Evolutionary conservation across 2,797 vertebrate genomes (phyloP).

Genomic region (Peromyscus nudipes): DNA sequence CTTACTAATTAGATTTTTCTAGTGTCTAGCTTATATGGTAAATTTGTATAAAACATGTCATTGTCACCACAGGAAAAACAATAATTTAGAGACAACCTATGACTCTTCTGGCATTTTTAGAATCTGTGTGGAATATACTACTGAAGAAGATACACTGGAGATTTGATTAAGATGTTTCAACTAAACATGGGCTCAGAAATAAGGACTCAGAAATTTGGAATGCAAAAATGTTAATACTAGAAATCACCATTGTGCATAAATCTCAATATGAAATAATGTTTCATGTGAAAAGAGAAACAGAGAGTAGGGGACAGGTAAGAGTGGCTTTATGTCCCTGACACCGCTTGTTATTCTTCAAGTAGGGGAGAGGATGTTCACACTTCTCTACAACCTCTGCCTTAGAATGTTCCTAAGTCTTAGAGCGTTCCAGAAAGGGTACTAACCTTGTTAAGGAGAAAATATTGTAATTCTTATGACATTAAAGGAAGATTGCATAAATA

Average conservation of each 20-base stretch:
- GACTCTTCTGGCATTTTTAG: background rate
- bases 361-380: background rate
- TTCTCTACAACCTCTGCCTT: background rate
- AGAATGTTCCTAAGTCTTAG: background rate
- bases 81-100: background rate
- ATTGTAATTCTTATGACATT: background rate
- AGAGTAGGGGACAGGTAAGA: background rate
- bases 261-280: background rate
- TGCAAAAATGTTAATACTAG: background rate
- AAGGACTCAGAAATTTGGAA: background rate
- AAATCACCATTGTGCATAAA: background rate
- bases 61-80: background rate
- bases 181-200: background rate
- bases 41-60: background rate
- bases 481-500: background rate
- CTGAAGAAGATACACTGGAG: background rate
- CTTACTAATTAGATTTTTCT: background rate
- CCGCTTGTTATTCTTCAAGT: background rate
- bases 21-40: background rate
- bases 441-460: background rate
- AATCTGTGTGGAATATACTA: background rate
- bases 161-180: background rate
- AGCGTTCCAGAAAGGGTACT: background rate
- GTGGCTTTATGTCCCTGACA: background rate
- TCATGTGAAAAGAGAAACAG: background rate